Evolutionary conservation across 1,140 invertebrate species (phyloP), one percentile per base, ranked within the genome.

Genomic region (Cydia pomonella): DNA sequence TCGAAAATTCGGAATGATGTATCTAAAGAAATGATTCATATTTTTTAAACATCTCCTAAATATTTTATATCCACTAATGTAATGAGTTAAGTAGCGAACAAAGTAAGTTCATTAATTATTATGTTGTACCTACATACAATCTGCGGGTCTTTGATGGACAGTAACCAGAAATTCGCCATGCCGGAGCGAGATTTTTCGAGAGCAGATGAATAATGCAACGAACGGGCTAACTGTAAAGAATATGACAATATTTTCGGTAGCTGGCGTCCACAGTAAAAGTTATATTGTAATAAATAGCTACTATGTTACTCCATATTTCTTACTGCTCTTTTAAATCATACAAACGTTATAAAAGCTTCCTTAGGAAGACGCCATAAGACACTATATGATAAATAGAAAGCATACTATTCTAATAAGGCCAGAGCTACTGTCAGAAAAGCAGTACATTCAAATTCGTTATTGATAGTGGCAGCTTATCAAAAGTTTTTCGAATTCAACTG

Each of bases 381-480:
- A 29, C 16, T 18, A 38, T 41, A 23, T 69, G 6, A 69, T 18
- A 38, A 5, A 5, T n/a, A 10, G 13, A 7, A 69, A 69, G 3
- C 16, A 16, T 33, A 33, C 27, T 6, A 63, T n/a, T 66, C 29
- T 69, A 10, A 59, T 59, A 69, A 38, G n/a, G n/a, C 29, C n/a
- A 66, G 5, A 18, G 64, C 27, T 29, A 66, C 16, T 69, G 64
- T 18, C 64, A 33, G 27, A 18, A 69, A 29, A 7, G 33, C 33
- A 33, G 64, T 18, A 69, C 7, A 41, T 33, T 69, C 33, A 27
- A 41, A 33, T 41, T 33, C 29, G 64, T 69, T 18, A 69, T 69
- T 38, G 64, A 69, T 69, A 38, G 29, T 69, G 64, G 16, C 63
- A 33, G 69, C n/a, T 79, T 79, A 77, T 77, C 73, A 77, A 64